Evolutionary conservation across 2,888 invertebrate species (phyloP), one percentile per base, ranked within the genome.

Genomic region (Rhagonycha lutea): DNA sequence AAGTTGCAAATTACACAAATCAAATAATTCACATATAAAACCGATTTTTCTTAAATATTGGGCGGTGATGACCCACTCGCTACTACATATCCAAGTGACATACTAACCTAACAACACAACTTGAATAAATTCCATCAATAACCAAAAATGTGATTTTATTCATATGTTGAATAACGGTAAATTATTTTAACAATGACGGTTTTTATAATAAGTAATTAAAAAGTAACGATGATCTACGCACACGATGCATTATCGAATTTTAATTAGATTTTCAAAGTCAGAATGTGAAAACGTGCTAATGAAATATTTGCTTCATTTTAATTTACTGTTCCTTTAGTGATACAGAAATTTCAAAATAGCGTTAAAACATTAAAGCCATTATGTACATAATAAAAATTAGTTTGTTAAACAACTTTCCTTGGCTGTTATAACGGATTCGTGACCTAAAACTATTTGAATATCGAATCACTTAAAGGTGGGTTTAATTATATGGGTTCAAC

Each of bases 371-470:
- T 47, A 47, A 47, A 47, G 47, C 47, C 47, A 47, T 47, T 47
- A 47, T n/a, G 47, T 47, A 47, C 47, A 47, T n/a, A n/a, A 47
- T 47, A 47, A 47, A 32, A 47, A 62, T 70, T 29, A 29, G 70
- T 62, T 28, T 70, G 18, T 14, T 11, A 70, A 12, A 63, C 29
- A 47, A 47, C 47, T 47, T 29, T 70, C 63, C 29, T 10, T 70
- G 14, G 18, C 24, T 32, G 12, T 63, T 14, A 32, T 70, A 70
- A 70, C 70, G 70, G 70, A 28, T 63, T 70, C 70, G 61, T 62
- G 70, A 63, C 70, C 70, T 70, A 29, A 70, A 70, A 63, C 29
- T 63, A 63, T 63, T 28, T 70, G 14, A 62, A 32, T 18, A 18
- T 23, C 26, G 29, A 28, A 70, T 63, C 63, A 70, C 32, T 28